These are phyloP conservation scores for Chironex yamaguchii DNA, from an alignment of 30 jellyfish, hydroid and myxozoan species.

Conservation along the genomic window DNA sequence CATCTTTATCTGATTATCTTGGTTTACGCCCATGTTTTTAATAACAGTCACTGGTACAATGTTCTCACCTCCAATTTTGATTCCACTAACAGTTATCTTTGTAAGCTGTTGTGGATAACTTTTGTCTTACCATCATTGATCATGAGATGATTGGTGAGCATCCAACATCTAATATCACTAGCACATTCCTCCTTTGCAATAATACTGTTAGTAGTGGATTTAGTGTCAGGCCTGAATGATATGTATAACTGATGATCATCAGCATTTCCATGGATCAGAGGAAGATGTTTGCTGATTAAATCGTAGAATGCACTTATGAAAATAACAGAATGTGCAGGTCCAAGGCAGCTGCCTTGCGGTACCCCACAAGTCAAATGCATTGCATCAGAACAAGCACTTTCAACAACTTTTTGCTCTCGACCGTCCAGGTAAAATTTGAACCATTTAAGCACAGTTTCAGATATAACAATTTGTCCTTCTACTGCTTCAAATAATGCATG, in stretches of 20 bases:
- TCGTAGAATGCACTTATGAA: neutral
- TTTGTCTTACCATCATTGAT: neutral
- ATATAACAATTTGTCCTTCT: neutral
- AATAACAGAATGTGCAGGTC: neutral
- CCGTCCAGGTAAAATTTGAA: neutral
- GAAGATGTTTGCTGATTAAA: neutral
- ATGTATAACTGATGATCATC: neutral
- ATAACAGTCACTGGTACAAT: neutral
- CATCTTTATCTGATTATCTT: neutral
- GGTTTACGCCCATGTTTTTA: neutral
- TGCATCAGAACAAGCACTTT: neutral
- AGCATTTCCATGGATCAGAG: neutral
- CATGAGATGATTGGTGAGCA: conserved; percentile 15
- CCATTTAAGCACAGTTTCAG: neutral
- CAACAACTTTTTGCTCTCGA: neutral
- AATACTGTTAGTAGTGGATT: neutral
- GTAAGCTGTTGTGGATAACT: conserved; percentile 57
- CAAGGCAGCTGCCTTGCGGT: neutral
- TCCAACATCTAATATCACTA: conserved; percentile 23
- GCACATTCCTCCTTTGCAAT: conserved; percentile 30
- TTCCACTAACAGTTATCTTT: conserved; percentile 40
- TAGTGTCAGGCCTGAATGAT: neutral
- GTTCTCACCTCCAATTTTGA: conserved; percentile 49
- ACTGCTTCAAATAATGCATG: neutral
- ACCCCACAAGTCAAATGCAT: neutral